Conservation (phyloP, 2,113 vertebrate genomes). For the Bos taurus region ARS-UCD2.0 NC_037328.1:96553501-96554000, state of each 20-base stretch:
- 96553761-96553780: background rate
- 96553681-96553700: background rate
- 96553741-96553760: background rate
- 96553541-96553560: background rate
- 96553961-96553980: background rate
- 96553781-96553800: background rate
- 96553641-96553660: background rate
- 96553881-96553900: background rate
- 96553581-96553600: background rate
- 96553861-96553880: background rate
- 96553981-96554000: background rate
- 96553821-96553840: background rate
- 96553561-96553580: background rate
- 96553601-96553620: background rate
- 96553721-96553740: background rate
- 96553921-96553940: background rate
- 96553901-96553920: background rate
- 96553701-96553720: background rate
- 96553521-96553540: background rate
- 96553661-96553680: background rate
- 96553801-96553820: background rate
- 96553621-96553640: background rate
- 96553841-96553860: background rate
- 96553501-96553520: background rate
- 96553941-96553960: background rate